phyloP scores from a whole-genome alignment of 2,888 invertebrate species.

The Drosophila engyochracea region DNA sequence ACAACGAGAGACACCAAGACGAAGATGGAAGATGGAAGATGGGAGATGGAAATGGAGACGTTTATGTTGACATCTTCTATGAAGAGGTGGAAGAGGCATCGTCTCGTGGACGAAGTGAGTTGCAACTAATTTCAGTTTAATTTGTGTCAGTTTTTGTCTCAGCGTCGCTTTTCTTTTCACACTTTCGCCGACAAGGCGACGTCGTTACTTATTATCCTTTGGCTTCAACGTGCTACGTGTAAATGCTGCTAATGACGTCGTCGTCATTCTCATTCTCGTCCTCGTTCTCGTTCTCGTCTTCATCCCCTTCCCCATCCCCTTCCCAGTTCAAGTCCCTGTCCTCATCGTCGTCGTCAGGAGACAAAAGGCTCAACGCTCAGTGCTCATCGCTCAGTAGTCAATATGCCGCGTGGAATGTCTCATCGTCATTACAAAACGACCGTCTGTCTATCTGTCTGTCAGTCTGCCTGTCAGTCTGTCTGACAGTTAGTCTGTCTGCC shows the following conservation, averaged over 20 bases:
- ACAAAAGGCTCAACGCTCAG: constrained; percentile 55
- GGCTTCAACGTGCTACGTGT: constrained; percentile 64
- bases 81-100: constrained; percentile 11
- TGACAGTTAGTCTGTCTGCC: constrained; percentile 1
- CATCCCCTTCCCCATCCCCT: background rate
- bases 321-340: background rate
- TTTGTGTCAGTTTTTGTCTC: constrained; percentile 76
- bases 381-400: constrained; percentile 22
- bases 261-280: constrained; percentile 21
- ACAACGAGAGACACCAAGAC: background rate
- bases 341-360: constrained; percentile 51
- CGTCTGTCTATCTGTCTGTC: constrained; percentile 2
- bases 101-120: constrained; percentile 56
- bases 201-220: constrained; percentile 73
- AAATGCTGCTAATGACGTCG: constrained; percentile 79
- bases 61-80: constrained; percentile 2
- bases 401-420: constrained; percentile 29
- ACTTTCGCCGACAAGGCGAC: constrained; percentile 41
- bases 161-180: constrained; percentile 66
- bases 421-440: constrained; percentile 17
- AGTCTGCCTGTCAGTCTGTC: background rate
- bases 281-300: fast-evolving
- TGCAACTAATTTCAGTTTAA: constrained; percentile 80
- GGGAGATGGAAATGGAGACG: constrained; percentile 15
- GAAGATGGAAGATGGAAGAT: background rate